Base-by-base conservation (phyloP, 2,797 vertebrate species). In the Anabas testudineus region DNA sequence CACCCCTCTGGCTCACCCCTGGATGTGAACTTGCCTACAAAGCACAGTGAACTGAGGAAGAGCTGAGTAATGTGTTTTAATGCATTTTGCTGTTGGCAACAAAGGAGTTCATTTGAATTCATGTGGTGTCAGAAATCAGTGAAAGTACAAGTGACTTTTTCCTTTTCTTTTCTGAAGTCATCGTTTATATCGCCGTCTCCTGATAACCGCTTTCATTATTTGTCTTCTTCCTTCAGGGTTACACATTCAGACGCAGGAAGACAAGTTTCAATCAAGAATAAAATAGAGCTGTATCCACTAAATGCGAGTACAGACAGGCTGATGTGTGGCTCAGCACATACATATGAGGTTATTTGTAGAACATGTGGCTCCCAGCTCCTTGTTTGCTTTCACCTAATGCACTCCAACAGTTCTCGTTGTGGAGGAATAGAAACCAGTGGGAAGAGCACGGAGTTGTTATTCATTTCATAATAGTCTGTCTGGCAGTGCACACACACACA, bases 321-420 rank as follows among this genome's bases (percentile, higher is more conserved):
- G 19, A 9, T 28, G 18, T 4, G 19, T 7, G 26, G 47, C n/a
- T 36, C n/a, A 5, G n/a, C n/a, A 15, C n/a, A 22, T 54, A 30
- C n/a, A 36, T 34, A n/a, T 32, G 24, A 15, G 19, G 36, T 30
- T 34, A 45, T 34, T 19, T 46, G 41, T 14, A 9, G 39, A 30
- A 58, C 58, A 19, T 58, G 56, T 59, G 42, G 32, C 41, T 42
- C 24, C 22, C 37, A 34, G 37, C 8, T 47, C 16, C 19, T 9
- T 28, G 60, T 63, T 62, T 49, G 34, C 36, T 19, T 13, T 21
- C 42, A 2, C 46, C 12, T 46, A 59, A 42, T 32, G 12, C 42
- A 47, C 42, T 19, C 7, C 32, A 19, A 12, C 46, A 43, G 39
- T 67, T 57, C 46, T 19, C 24, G 63, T 41, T 63, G 24, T 41